Conservation (phyloP, 2,888 invertebrate species). For the Lottia gigantea region DNA sequence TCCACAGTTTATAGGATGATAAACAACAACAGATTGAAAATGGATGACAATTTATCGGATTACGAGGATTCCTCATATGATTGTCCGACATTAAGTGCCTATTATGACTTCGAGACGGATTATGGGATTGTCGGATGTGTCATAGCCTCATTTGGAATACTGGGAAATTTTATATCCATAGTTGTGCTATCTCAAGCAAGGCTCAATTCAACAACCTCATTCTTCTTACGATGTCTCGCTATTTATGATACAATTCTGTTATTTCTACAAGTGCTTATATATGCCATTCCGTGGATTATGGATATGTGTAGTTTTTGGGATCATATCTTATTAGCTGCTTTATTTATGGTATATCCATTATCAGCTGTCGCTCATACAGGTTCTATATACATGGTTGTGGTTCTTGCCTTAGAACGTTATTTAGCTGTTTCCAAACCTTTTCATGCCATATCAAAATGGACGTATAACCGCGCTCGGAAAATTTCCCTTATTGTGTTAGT, state of each 20-base stretch:
- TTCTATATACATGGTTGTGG: constrained; percentile 12
- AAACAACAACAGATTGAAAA: background rate
- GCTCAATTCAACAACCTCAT: constrained; percentile 11
- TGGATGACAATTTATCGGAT: constrained; percentile 3
- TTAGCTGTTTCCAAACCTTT: background rate
- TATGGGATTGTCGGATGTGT: constrained; percentile 87
- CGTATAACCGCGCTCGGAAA: background rate
- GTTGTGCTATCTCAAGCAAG: constrained; percentile 15
- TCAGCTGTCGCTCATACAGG: constrained; percentile 5
- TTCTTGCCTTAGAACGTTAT: constrained; percentile 8
- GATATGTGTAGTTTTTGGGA: background rate
- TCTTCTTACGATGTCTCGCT: constrained; percentile 7
- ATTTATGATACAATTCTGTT: constrained; percentile 5
- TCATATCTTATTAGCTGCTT: background rate
- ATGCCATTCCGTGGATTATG: constrained; percentile 2
- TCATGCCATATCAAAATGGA: constrained; percentile 15
- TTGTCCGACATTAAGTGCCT: background rate
- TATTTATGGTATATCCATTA: constrained; percentile 10
- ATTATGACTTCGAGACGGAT: background rate
- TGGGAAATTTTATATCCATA: constrained; percentile 60
- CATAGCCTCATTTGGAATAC: constrained; percentile 82
- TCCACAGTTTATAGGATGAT: background rate
- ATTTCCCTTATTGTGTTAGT: background rate
- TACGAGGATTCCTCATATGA: background rate
- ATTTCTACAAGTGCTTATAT: background rate